Evolutionary conservation across 2,113 vertebrate species (phyloP).

Genomic region (Corapipo altera): DNA sequence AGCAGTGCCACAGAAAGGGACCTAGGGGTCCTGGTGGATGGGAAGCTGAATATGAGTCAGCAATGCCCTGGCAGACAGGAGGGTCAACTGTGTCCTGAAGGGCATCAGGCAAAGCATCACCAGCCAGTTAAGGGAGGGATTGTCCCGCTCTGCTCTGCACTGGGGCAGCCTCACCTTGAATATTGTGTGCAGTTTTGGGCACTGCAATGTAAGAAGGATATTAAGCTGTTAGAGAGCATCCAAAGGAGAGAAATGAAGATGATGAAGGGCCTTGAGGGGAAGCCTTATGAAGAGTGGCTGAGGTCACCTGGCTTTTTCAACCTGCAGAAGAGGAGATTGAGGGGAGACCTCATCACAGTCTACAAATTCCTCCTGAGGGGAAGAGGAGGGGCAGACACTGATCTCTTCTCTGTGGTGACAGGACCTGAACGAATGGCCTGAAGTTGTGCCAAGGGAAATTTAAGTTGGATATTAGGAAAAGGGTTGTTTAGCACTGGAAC

Average conservation of each 20-base stretch:
- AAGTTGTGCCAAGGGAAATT: not conserved
- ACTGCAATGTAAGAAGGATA: not conserved
- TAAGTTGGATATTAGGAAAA: not conserved
- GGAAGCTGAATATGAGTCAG: no score
- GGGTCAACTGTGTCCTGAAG: no score
- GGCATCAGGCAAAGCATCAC: no score
- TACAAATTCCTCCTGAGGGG: not conserved
- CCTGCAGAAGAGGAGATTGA: not conserved
- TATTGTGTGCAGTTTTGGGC: not conserved
- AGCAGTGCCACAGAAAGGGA: no score
- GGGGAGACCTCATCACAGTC: not conserved
- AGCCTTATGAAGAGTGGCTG: not conserved
- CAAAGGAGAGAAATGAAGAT: not conserved
- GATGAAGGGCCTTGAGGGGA: not conserved
- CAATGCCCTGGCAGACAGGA: no score
- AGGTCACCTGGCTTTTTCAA: not conserved
- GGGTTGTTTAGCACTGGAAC: not conserved
- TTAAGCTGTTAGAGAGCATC: not conserved
- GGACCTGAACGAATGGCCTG: not conserved
- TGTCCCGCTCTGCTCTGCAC: no score
- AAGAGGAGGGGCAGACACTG: not conserved
- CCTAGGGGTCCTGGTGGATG: no score
- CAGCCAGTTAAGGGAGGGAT: no score
- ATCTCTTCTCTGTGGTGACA: not conserved
- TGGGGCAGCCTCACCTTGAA: not conserved